Percentiles rank a stretch among this genome's conserved stretches.
These are phyloP conservation scores for Acanthoscelides obtectus DNA, from an alignment of 2,888 invertebrate genomes.

Conservation along the genomic window DNA sequence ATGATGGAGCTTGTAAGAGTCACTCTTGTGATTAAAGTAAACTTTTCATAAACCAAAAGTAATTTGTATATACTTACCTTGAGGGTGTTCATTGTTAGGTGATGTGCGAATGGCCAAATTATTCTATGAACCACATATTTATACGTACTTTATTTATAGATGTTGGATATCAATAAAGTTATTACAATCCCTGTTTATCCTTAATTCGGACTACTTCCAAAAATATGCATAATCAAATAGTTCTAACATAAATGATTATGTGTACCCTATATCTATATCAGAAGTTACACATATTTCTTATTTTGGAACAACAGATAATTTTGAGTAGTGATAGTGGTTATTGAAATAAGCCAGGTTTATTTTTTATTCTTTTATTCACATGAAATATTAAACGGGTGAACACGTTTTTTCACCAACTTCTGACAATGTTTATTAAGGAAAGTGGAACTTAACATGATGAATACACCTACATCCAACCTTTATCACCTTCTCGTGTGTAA, in stretches of 20 bases:
- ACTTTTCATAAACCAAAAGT: too few relatives aligned
- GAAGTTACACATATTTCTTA: too few relatives aligned
- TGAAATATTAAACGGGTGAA: too few relatives aligned
- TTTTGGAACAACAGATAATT: too few relatives aligned
- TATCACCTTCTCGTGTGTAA: constrained; percentile 14
- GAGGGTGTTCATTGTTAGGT: background rate
- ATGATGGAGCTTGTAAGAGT: too few relatives aligned
- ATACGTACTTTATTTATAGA: background rate
- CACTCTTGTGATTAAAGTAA: too few relatives aligned
- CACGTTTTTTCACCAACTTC: background rate
- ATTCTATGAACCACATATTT: background rate
- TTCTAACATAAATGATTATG: too few relatives aligned
- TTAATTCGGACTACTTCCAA: background rate
- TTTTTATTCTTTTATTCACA: background rate
- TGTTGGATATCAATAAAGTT: background rate
- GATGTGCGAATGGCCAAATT: background rate
- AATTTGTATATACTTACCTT: background rate
- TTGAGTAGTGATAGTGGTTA: too few relatives aligned
- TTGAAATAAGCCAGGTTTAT: too few relatives aligned
- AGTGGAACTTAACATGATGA: constrained; percentile 24
- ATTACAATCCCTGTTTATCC: too few relatives aligned
- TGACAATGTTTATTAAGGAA: constrained; percentile 1
- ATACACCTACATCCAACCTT: constrained; percentile 30
- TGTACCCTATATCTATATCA: too few relatives aligned
- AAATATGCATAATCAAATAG: too few relatives aligned